Conservation (phyloP, 2,113 vertebrate genomes). For the Callopanchax toddi region DNA sequence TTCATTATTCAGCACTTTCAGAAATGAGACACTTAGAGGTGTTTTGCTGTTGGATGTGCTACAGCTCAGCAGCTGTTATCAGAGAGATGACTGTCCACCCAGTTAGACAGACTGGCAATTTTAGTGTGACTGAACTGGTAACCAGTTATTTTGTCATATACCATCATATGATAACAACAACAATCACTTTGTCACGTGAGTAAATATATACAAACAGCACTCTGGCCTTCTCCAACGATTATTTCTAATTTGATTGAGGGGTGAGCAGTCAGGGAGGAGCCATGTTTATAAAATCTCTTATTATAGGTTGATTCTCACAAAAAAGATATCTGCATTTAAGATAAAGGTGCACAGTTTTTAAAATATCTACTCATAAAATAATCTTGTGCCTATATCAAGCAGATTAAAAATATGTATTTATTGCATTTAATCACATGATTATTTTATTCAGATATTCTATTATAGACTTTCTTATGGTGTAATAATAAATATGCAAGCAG, state of each 20-base stretch:
- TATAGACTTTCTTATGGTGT: not conserved
- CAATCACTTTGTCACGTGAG: slow-evolving; percentile 50
- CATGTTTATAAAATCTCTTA: slow-evolving; percentile 7
- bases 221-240: slow-evolving; percentile 27
- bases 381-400: not conserved
- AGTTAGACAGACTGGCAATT: slow-evolving; percentile 65
- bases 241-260: slow-evolving; percentile 31
- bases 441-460: not conserved
- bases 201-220: slow-evolving; percentile 58
- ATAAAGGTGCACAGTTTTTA: not conserved
- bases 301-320: not conserved
- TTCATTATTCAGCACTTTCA: slow-evolving; percentile 70
- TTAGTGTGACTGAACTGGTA: slow-evolving; percentile 56
- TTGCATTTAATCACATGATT: not conserved
- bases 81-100: slow-evolving; percentile 39
- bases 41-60: slow-evolving; percentile 33
- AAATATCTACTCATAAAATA: not conserved
- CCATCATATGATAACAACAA: slow-evolving; percentile 48
- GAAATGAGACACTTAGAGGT: slow-evolving; percentile 44
- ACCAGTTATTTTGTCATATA: slow-evolving; percentile 67
- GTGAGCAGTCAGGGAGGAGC: not conserved
- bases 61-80: slow-evolving; percentile 44
- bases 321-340: not conserved
- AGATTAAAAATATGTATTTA: not conserved
- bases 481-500: not conserved